These are phyloP conservation scores for Ranitomeya variabilis DNA, from an alignment of 2,113 vertebrate species.

Conservation along the genomic window DNA sequence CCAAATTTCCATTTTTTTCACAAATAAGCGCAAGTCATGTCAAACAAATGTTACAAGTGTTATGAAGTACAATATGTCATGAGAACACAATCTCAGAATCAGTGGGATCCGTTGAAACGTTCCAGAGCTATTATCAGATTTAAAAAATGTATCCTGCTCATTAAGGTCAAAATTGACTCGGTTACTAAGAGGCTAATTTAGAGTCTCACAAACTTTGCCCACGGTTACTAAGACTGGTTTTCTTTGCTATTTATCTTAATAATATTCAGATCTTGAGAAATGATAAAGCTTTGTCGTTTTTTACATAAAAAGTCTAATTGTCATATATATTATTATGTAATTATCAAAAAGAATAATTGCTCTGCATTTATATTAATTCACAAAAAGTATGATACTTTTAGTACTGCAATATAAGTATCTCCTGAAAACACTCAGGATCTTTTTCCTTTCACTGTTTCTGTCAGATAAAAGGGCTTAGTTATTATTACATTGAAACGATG, in stretches of 20 bases:
- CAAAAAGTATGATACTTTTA: not conserved
- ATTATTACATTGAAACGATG: conserved; percentile 13
- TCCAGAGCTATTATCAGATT: too few species aligned
- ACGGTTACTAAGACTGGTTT: too few species aligned
- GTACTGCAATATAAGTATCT: not conserved
- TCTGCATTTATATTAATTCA: not conserved
- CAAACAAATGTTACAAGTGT: too few species aligned
- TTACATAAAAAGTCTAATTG: not conserved
- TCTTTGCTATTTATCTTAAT: not conserved
- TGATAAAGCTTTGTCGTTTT: not conserved
- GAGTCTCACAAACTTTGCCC: too few species aligned
- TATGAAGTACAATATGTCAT: too few species aligned
- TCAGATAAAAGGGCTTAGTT: conserved; percentile 15
- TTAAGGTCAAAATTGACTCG: too few species aligned
- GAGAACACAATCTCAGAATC: too few species aligned
- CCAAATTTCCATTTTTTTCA: too few species aligned
- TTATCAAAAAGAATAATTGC: not conserved
- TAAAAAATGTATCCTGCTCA: too few species aligned
- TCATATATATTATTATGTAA: not conserved
- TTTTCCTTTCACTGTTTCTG: not conserved
- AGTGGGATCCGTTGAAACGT: too few species aligned
- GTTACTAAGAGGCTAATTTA: too few species aligned
- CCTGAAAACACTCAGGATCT: not conserved
- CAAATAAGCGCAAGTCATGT: too few species aligned
- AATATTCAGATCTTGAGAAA: not conserved